Percentiles rank a stretch among this genome's conserved stretches.
These are phyloP conservation scores for Homarus americanus DNA, from an alignment of 1,140 invertebrate genomes.

Conservation along the genomic window DNA sequence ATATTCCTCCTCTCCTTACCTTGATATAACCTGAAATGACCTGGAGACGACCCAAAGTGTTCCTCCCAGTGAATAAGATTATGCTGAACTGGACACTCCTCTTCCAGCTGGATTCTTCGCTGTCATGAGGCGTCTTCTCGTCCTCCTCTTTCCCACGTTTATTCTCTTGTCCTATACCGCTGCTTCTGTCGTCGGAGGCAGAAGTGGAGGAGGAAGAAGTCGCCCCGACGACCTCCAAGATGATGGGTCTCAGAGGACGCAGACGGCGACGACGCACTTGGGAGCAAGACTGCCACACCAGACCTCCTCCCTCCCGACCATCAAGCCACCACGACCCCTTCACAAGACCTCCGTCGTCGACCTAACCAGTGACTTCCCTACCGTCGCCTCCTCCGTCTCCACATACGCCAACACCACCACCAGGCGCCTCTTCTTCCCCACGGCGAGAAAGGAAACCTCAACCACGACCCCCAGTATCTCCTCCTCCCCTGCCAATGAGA, in stretches of 20 bases:
- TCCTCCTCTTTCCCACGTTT: conserved; percentile 47
- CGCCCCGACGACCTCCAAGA: neutral
- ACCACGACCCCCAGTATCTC: conserved; percentile 8
- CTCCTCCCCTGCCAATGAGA: neutral
- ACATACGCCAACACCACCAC: conserved; percentile 1
- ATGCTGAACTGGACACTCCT: conserved; percentile 50
- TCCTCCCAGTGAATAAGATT: conserved; percentile 57
- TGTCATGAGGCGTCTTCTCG: conserved; percentile 57
- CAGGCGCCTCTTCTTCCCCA: conserved; percentile 25
- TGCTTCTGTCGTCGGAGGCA: conserved; percentile 55
- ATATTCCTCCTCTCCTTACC: conserved; percentile 23
- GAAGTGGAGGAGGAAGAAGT: conserved; percentile 48
- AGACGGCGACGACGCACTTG: neutral
- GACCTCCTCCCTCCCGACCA: neutral
- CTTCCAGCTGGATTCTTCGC: conserved; percentile 42
- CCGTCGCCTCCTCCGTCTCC: neutral
- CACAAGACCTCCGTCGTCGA: neutral
- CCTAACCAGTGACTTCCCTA: too few species aligned
- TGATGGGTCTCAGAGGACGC: conserved; percentile 19
- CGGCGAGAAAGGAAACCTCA: conserved; percentile 29
- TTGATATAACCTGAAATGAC: conserved; percentile 61
- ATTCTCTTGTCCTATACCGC: conserved; percentile 47
- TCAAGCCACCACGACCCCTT: neutral
- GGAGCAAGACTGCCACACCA: neutral
- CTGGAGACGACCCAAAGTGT: conserved; percentile 46